Base-by-base conservation (phyloP, 2,113 vertebrate genomes). In the Empidonax traillii region DNA sequence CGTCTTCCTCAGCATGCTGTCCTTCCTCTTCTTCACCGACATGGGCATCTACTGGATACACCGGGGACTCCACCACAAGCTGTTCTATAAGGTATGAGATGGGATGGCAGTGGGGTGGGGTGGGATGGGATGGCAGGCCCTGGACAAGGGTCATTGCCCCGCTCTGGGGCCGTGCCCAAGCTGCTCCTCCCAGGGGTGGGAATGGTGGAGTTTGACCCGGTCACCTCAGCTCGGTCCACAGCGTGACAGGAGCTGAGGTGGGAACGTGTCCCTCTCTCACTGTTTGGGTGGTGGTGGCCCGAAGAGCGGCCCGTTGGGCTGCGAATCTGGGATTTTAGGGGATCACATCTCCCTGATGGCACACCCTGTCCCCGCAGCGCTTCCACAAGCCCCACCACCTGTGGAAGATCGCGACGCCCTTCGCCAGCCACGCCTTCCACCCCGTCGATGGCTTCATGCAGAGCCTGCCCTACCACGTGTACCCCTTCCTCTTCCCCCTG, bases 31-130 rank as follows among this genome's bases (percentile, higher is more conserved):
- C 84, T 99, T 99, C 97, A 99, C 99, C 0, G 99, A 99, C 94
- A 99, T 99, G 99, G 97, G 98, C 24, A 99, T 99, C 97, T 99
- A 99, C 97, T 99, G 99, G 99, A 99, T 99, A 91, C 99, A 99
- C 80, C 98, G 99, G 10, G 98, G 98, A 59, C 98, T 99, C 8
- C 99, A 99, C 83, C 99, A 99, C 69, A 99, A 95, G 84, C 97
- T 98, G 9, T 80, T 99, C 30, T 99, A 99, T 87, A 99, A 99
- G 99, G 99, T 95, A 93, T 0, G 46, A 56, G 17, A 9, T 0
- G 5, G 37, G 44, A 9, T 0, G 1, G 39, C 1, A 15, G 15
- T 46, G 44, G 39, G 44, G n/a, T n/a, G n/a, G n/a, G n/a, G n/a
- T n/a, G n/a, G n/a, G n/a, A 10, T 46, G 44, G 44, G 47, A 25